Evolutionary conservation across 2,113 vertebrate species (phyloP), one percentile per base, ranked within the genome.

Genomic region (Malurus melanocephalus): DNA sequence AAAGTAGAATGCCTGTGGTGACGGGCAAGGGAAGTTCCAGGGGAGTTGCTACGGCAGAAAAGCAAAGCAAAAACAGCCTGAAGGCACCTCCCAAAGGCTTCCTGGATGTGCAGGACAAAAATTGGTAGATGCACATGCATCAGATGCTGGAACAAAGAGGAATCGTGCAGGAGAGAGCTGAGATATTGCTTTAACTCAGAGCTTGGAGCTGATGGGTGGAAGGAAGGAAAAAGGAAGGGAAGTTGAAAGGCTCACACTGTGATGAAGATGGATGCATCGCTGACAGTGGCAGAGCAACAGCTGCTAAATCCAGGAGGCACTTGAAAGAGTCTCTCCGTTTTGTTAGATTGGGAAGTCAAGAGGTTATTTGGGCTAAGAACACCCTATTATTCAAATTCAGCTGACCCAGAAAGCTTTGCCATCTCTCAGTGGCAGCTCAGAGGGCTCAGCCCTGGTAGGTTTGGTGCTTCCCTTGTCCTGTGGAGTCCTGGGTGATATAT

Each of bases 201-300:
- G 32, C 76, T 49, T 38, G 32, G 77, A 66, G 73, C 42, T 72
- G 62, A 8, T 46, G 60, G 52, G 19, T 40, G 45, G n/a, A n/a
- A 72, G 66, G 66, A 35, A 49, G 85, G 53, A 7, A 22, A 69
- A 42, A 35, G 24, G 51, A 84, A 81, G 85, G n/a, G 3, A 84
- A 76, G 77, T 86, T 86, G 77, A 89, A 94, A 94, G 92, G 69
- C 67, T 66, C 73, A 2, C 3, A 26, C 49, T 79, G 80, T 76
- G 88, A 93, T 91, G 74, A 87, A 93, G 93, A 94, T 90, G 92
- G 86, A 94, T 96, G 92, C 17, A 0, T 88, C 86, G 93, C 80
- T 88, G 86, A 84, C 86, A 62, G 30, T 61, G 86, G 79, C 88
- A 61, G 86, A 92, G 83, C 88, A 90, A 51, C 90, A 86, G 92